phyloP scores from a whole-genome alignment of 2,797 vertebrate species.

The Epinephelus awoara region DNA sequence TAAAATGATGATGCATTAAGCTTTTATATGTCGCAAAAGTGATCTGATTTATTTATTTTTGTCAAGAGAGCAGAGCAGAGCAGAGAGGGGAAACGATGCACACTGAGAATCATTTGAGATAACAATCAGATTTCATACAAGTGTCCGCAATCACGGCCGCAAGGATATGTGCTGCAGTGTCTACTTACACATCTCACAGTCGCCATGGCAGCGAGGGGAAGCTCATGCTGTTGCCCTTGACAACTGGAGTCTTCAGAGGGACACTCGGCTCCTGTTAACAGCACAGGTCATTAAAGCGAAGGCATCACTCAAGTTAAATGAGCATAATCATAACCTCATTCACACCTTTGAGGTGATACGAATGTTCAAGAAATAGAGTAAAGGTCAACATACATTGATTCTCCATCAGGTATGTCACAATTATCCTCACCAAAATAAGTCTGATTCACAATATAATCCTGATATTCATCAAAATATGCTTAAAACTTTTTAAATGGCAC shows the following conservation, averaged over 20 bases:
- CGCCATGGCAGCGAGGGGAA: constrained; percentile 62
- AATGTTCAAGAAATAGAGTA: background rate
- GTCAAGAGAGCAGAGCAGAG: background rate
- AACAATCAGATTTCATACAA: constrained; percentile 31
- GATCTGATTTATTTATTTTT: constrained; percentile 18
- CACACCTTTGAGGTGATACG: constrained; percentile 11
- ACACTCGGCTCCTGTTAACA: constrained; percentile 39
- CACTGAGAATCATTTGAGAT: background rate
- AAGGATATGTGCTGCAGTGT: constrained; percentile 25
- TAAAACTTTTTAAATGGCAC: no score
- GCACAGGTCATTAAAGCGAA: constrained; percentile 50
- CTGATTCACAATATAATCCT: no score
- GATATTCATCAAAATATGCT: no score
- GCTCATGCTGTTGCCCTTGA: constrained; percentile 69
- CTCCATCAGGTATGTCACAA: no score
- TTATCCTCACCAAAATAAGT: no score
- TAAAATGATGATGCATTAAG: constrained; percentile 89
- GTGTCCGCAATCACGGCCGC: constrained; percentile 6
- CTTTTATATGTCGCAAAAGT: constrained; percentile 77
- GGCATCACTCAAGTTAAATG: constrained; percentile 27
- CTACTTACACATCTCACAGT: constrained; percentile 64
- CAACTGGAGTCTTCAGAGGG: constrained; percentile 54
- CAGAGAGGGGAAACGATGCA: background rate
- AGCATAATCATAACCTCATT: constrained; percentile 13
- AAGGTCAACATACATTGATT: background rate